Evolutionary conservation across 2,797 vertebrate genomes (phyloP).

Genomic region (Esox masquinongy): DNA sequence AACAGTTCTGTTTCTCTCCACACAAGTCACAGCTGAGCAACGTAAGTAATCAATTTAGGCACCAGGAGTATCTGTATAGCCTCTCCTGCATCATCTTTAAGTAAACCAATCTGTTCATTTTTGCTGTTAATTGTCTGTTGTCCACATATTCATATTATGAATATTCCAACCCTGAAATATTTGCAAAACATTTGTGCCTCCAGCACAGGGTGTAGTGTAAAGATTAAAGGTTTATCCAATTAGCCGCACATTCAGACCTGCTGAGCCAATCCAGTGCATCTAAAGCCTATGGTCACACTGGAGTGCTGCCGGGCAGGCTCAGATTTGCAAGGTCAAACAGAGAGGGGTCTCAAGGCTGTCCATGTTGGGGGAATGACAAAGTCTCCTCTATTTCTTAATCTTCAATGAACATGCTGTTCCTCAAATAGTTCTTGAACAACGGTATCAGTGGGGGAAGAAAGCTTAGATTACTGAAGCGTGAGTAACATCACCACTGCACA

Average conservation of each 20-base stretch:
- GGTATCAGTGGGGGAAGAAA: conserved; percentile 53
- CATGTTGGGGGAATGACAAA: conserved; percentile 26
- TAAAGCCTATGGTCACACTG: conserved; percentile 59
- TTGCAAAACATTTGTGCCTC: conserved; percentile 12
- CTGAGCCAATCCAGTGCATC: conserved; percentile 78
- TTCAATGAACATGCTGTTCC: conserved; percentile 60
- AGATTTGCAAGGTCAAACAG: conserved; percentile 70
- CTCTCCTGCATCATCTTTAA: too few species aligned
- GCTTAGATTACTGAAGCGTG: conserved; percentile 76
- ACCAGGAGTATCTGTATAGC: too few species aligned
- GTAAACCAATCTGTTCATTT: background rate
- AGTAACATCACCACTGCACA: conserved; percentile 52
- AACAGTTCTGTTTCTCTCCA: background rate
- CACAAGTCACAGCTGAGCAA: background rate
- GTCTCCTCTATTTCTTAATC: conserved; percentile 63
- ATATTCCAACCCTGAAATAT: background rate
- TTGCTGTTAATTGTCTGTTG: background rate
- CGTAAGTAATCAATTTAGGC: too few species aligned
- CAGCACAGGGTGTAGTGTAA: conserved; percentile 62
- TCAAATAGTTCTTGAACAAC: conserved; percentile 39
- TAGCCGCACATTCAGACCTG: conserved; percentile 74
- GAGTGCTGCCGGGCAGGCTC: conserved; percentile 68
- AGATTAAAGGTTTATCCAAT: conserved; percentile 89
- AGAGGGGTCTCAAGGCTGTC: conserved; percentile 63
- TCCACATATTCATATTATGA: background rate